Evolutionary conservation across 2,113 vertebrate species (phyloP), one percentile per base, ranked within the genome.

Genomic region (Epinephelus fuscoguttatus): DNA sequence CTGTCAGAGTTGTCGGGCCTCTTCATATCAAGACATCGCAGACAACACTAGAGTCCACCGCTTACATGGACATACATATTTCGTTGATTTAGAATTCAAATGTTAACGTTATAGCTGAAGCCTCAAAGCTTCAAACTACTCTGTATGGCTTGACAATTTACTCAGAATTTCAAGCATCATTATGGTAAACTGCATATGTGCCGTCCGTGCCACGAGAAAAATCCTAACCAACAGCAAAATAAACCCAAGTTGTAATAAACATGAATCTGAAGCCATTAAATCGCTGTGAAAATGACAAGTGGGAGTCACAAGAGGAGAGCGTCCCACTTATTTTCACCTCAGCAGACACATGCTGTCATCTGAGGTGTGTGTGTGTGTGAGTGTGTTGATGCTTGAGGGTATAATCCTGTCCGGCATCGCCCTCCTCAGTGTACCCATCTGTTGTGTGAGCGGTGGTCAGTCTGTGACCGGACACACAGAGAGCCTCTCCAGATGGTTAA

Each of bases 401-500:
- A 23, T 47, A 57, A 53, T 63, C 64, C 57, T 21, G 59, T 69
- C 21, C 23, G 23, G 69, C 9, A 13, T 25, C 59, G 67, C 66
- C 57, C 3, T 63, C 70, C 68, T 80, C 60, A 52, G 67, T 47
- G 75, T 17, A 4, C 47, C 88, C 89, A 89, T 87, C 84, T 89
- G 88, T 72, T 79, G 2, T 47, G 67, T 30, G 5, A 74, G 71
- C 55, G 45, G 50, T 23, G 68, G 80, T 77, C 86, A 66, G 74
- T 63, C 49, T 84, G 50, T 30, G 78, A 73, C 52, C 33, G 62
- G 76, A 76, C 70, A 47, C 21, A 71, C n/a, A 25, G 50, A 56
- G 25, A 57, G 60, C 59, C 67, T 75, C 71, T 84, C 75, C 87
- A 90, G 84, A 84, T 87, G 75, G 84, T 90, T 75, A 70, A 90